phyloP scores from a whole-genome alignment of 2,797 vertebrate species.

The Pseudocheirus occidentalis region DNA sequence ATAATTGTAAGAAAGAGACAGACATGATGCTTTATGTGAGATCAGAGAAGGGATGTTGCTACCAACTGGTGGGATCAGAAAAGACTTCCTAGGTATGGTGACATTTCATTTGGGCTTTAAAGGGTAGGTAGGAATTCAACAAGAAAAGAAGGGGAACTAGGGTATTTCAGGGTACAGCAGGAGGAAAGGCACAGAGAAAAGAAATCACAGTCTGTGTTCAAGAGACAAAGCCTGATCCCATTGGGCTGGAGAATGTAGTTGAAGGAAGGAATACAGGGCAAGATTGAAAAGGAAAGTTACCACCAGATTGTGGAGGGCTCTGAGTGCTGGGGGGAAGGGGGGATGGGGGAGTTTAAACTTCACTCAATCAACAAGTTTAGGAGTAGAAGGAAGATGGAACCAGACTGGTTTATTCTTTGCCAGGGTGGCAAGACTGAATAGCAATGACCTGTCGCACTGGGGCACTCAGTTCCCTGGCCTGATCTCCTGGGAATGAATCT shows the following conservation, averaged over 20 bases:
- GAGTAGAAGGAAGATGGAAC: too few relatives aligned
- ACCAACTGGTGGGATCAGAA: neutral
- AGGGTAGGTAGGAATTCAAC: neutral
- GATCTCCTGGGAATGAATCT: neutral
- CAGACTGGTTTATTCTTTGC: neutral
- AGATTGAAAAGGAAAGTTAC: neutral
- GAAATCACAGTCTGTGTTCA: neutral
- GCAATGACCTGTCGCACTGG: neutral
- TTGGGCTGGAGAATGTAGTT: neutral
- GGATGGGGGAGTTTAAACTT: neutral
- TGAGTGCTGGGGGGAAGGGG: neutral
- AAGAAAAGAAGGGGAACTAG: neutral
- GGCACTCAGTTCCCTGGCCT: neutral
- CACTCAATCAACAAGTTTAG: neutral
- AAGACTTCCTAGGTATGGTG: neutral
- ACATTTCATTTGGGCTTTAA: neutral
- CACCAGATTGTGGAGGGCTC: neutral
- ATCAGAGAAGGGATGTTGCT: neutral
- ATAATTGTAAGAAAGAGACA: neutral
- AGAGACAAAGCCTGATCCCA: neutral
- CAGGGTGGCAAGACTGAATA: neutral
- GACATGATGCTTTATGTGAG: neutral
- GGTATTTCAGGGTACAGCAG: neutral
- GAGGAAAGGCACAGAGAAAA: neutral
- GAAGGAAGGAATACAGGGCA: neutral